phyloP scores from a whole-genome alignment of 2,797 vertebrate genomes.

The Gadopsis marmoratus region DNA sequence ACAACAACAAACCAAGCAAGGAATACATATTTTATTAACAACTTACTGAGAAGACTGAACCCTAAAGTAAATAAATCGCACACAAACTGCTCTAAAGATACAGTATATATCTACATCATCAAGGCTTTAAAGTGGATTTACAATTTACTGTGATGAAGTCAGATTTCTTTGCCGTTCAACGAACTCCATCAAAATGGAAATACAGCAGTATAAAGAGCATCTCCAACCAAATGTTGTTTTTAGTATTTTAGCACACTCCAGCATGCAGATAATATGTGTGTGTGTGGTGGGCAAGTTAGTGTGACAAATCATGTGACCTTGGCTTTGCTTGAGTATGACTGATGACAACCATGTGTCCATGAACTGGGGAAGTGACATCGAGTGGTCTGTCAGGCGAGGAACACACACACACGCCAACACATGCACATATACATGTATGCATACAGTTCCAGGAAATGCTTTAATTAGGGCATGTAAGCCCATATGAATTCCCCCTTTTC shows the following conservation, averaged over 20 bases:
- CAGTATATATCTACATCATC: background rate
- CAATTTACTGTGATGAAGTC: background rate
- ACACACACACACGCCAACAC: constrained; percentile 15
- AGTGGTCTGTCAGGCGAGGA: constrained; percentile 74
- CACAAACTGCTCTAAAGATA: background rate
- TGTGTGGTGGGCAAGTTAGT: constrained; percentile 43
- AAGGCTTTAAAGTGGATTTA: background rate
- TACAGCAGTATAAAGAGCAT: background rate
- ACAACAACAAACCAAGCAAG: constrained; percentile 16
- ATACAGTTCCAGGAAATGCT: constrained; percentile 78
- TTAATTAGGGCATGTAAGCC: constrained; percentile 81
- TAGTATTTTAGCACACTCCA: constrained; percentile 1
- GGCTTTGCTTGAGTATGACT: constrained; percentile 61
- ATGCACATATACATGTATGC: constrained; percentile 43
- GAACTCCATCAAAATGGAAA: background rate
- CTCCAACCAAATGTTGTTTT: background rate
- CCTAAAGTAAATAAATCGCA: background rate
- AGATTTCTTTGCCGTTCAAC: background rate
- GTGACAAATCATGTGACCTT: constrained; percentile 71
- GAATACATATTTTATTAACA: background rate
- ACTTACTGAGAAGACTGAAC: background rate
- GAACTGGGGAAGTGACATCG: constrained; percentile 68
- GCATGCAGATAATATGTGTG: background rate
- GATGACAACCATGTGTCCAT: constrained; percentile 76
- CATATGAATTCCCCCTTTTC: constrained; percentile 84